Conservation (phyloP, 2,113 vertebrate species). For the Formicarius rufipectus region DNA sequence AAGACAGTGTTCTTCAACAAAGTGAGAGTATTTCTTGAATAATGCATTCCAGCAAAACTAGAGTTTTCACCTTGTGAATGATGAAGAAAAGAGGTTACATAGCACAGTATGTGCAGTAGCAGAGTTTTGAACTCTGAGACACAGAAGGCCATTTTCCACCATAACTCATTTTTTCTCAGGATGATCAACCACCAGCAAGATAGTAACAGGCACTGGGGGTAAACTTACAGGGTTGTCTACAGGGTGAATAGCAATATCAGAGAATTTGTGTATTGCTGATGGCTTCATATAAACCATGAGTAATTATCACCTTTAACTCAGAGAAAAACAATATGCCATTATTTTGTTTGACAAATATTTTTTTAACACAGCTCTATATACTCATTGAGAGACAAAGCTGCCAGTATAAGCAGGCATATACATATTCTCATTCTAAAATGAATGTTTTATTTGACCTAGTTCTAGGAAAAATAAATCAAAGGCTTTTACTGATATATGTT, state of each 20-base stretch:
- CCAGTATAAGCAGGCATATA: neutral
- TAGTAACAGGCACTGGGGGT: neutral
- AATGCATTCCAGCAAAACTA: neutral
- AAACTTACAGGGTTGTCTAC: neutral
- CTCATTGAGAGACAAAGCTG: neutral
- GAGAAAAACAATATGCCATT: conserved; percentile 20
- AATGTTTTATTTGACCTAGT: conserved; percentile 38
- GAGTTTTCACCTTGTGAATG: neutral
- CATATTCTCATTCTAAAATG: conserved; percentile 5
- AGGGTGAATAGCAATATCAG: neutral
- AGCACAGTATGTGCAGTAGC: neutral
- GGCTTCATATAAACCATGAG: neutral
- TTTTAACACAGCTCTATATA: neutral
- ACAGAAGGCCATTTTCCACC: neutral
- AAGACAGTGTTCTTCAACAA: neutral
- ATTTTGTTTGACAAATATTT: conserved; percentile 20
- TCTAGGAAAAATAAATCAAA: conserved; percentile 58
- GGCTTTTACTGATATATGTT: conserved; percentile 21
- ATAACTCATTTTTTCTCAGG: neutral
- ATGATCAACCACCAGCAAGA: neutral
- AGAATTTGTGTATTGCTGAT: neutral
- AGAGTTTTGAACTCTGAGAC: neutral
- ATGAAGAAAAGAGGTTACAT: neutral
- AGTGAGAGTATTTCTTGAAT: neutral
- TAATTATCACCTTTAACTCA: conserved; percentile 30